phyloP scores from a whole-genome alignment of 2,797 vertebrate species.

The Urosaurus nigricauda region DNA sequence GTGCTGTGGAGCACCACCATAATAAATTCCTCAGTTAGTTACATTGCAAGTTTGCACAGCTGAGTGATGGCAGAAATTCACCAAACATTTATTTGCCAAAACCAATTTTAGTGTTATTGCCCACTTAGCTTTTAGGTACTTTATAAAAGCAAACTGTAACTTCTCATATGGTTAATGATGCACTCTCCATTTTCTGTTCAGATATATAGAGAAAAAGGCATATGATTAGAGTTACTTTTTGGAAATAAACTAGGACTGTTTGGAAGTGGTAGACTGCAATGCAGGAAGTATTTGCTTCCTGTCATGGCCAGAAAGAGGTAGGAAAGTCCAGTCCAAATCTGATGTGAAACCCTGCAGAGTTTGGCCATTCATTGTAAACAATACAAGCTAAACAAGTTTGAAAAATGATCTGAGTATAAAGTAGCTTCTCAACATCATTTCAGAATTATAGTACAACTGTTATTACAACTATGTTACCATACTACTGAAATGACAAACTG shows the following conservation, averaged over 20 bases:
- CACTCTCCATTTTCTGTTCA: slow-evolving; percentile 24
- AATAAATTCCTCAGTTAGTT: slow-evolving; percentile 47
- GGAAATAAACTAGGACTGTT: background rate
- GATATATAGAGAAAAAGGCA: background rate
- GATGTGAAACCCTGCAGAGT: background rate
- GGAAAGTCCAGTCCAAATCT: background rate
- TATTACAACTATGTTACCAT: background rate
- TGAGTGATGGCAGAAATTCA: slow-evolving; percentile 26
- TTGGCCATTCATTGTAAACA: background rate
- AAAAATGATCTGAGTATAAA: background rate
- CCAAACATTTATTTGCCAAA: slow-evolving; percentile 21
- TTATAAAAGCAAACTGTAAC: slow-evolving; percentile 36
- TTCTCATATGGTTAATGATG: slow-evolving; percentile 37
- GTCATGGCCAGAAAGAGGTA: background rate
- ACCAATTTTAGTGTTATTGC: slow-evolving; percentile 43
- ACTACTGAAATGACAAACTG: background rate
- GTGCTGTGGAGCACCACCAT: background rate
- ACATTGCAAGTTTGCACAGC: background rate
- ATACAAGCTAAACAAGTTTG: background rate
- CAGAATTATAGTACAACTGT: background rate
- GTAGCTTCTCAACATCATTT: background rate
- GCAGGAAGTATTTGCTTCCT: background rate
- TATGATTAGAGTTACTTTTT: slow-evolving; percentile 49
- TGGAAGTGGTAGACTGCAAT: background rate
- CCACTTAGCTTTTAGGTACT: slow-evolving; percentile 37